phyloP scores from a whole-genome alignment of 1,140 invertebrate species.

The Rhopalosiphum padi region DNA sequence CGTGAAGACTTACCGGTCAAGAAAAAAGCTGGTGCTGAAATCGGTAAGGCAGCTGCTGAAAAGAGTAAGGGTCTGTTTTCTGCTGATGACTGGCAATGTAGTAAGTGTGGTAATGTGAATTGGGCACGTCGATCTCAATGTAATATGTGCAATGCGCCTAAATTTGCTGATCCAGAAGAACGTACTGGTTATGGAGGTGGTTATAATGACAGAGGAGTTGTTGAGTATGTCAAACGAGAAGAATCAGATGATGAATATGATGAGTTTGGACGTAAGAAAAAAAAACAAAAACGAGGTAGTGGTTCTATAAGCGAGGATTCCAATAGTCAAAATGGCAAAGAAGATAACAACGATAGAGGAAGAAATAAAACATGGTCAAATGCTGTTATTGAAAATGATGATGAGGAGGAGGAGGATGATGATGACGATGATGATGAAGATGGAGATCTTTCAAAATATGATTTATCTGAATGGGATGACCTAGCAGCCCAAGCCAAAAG shows the following conservation, averaged over 20 bases:
- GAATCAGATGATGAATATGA: conserved; percentile 94
- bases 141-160: conserved; percentile 99
- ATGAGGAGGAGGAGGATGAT: conserved; percentile 63
- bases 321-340: conserved; percentile 63
- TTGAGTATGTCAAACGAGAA: conserved; percentile 88
- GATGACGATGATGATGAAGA: conserved; percentile 64
- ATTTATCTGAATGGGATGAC: conserved; percentile 61
- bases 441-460: conserved; percentile 59
- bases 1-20: conserved; percentile 69
- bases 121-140: conserved; percentile 96
- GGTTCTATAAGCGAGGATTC: conserved; percentile 63
- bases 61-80: conserved; percentile 97
- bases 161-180: conserved; percentile 89
- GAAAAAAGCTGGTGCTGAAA: conserved; percentile 94
- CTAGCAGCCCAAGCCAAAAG: conserved; percentile 62
- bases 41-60: conserved; percentile 96
- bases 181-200: conserved; percentile 75
- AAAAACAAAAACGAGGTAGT: conserved; percentile 59
- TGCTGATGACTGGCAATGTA: conserved; percentile 99
- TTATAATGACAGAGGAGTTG: conserved; percentile 91
- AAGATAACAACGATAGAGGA: conserved; percentile 60
- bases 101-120: conserved; percentile 99
- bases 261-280: conserved; percentile 84
- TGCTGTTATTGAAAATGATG: conserved; percentile 65
- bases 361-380: conserved; percentile 64